These are phyloP conservation scores for Syncerus caffer DNA, from an alignment of 2,797 vertebrate species.

Conservation along the genomic window DNA sequence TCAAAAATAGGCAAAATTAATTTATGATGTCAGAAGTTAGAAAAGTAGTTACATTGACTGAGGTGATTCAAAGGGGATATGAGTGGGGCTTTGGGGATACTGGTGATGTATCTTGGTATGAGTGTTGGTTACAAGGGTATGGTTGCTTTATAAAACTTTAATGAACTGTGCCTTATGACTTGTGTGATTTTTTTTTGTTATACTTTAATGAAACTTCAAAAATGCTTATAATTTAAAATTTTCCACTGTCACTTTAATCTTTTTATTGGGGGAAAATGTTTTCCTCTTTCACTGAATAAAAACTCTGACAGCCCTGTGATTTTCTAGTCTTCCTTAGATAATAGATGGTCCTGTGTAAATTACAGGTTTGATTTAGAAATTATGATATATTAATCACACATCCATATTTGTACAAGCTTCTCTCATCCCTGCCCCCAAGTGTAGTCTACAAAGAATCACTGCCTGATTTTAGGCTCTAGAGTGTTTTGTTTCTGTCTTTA, in stretches of 20 bases:
- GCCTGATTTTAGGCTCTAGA: neutral
- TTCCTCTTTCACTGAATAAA: neutral
- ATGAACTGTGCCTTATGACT: neutral
- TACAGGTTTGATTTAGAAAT: neutral
- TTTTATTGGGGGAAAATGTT: neutral
- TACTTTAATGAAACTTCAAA: neutral
- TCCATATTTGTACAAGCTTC: neutral
- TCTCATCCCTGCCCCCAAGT: neutral
- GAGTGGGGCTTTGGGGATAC: neutral
- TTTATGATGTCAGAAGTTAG: neutral
- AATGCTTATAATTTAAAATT: neutral
- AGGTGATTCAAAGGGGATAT: neutral
- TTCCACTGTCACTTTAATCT: neutral
- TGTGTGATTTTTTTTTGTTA: neutral
- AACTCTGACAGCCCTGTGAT: neutral
- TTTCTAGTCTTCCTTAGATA: neutral
- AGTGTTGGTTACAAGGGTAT: neutral
- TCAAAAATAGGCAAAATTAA: neutral
- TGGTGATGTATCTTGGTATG: neutral
- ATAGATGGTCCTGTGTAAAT: neutral
- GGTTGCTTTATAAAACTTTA: neutral
- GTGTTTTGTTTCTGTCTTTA: neutral
- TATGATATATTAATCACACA: neutral
- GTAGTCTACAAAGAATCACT: neutral
- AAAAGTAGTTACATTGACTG: neutral